A percentile compares a stretch with the other conserved stretches of the same genome.
Conservation (phyloP, 2,113 vertebrate genomes). For the Gracilinanus agilis region DNA sequence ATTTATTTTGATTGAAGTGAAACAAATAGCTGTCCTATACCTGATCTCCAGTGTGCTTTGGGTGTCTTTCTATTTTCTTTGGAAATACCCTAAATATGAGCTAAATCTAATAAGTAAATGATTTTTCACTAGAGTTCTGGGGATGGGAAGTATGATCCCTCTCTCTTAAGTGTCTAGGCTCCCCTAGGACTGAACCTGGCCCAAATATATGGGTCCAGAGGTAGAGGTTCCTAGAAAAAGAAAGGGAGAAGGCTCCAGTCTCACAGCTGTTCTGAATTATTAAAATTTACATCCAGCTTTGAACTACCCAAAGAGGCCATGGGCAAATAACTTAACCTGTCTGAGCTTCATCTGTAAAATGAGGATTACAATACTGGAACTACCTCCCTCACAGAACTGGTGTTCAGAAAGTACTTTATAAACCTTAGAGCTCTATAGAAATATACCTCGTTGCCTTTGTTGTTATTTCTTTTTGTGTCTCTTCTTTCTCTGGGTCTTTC, state of each 20-base stretch:
- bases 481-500: not conserved
- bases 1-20: not conserved
- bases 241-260: not conserved
- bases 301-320: not conserved
- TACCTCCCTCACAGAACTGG: not conserved
- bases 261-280: not conserved
- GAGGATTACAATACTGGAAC: not conserved
- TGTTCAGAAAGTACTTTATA: not conserved
- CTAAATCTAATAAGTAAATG: not conserved
- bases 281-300: not conserved
- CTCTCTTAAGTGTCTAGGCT: not conserved
- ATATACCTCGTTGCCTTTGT: not conserved
- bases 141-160: not conserved
- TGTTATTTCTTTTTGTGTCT: not conserved
- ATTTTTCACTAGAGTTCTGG: not conserved
- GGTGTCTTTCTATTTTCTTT: not conserved
- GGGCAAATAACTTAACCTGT: not conserved
- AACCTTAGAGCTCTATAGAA: not conserved
- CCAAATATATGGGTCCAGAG: not conserved
- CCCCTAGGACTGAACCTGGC: not conserved
- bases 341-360: not conserved
- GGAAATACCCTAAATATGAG: not conserved
- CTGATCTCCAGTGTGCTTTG: not conserved
- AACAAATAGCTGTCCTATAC: not conserved
- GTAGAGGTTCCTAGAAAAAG: not conserved